A percentile compares a stretch with the other conserved stretches of the same genome.
These are phyloP conservation scores for Hartigia nigra DNA, from an alignment of 2,888 invertebrate species.

Conservation along the genomic window DNA sequence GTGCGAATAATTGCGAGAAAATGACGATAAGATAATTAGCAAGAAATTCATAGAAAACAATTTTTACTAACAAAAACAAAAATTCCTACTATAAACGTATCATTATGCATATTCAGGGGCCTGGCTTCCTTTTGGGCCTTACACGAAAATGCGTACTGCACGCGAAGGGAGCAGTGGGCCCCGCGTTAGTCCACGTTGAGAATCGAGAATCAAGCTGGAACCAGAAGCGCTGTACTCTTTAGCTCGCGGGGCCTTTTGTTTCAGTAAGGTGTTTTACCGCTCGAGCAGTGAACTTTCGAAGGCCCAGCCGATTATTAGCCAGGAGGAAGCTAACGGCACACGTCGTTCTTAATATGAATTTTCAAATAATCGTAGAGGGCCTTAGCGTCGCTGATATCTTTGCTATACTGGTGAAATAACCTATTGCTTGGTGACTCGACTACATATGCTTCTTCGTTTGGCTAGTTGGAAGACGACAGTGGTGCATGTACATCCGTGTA, in stretches of 20 bases:
- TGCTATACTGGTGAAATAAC: neutral
- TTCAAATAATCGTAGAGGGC: constrained; percentile 39
- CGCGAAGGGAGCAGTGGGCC: neutral
- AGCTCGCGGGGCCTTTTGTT: constrained; percentile 29
- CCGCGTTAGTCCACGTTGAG: constrained; percentile 13
- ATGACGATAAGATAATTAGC: neutral
- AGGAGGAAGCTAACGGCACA: constrained; percentile 48
- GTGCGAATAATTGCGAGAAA: neutral
- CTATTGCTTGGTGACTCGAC: neutral
- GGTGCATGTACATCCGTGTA: neutral
- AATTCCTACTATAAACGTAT: neutral
- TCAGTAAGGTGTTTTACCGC: constrained; percentile 18
- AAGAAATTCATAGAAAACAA: neutral
- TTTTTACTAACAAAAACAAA: no score
- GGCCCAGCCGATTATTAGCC: constrained; percentile 15
- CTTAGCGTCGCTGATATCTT: neutral
- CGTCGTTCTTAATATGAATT: constrained; percentile 44
- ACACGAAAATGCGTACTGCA: neutral
- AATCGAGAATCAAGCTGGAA: constrained; percentile 36
- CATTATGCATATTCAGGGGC: neutral
- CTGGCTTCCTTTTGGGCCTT: neutral
- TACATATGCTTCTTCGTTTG: neutral
- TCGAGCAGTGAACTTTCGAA: constrained; percentile 17
- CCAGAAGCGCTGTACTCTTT: neutral
- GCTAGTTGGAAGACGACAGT: neutral